Evolutionary conservation across 1,140 invertebrate species (phyloP).

Genomic region (Drosophila ercepeae): DNA sequence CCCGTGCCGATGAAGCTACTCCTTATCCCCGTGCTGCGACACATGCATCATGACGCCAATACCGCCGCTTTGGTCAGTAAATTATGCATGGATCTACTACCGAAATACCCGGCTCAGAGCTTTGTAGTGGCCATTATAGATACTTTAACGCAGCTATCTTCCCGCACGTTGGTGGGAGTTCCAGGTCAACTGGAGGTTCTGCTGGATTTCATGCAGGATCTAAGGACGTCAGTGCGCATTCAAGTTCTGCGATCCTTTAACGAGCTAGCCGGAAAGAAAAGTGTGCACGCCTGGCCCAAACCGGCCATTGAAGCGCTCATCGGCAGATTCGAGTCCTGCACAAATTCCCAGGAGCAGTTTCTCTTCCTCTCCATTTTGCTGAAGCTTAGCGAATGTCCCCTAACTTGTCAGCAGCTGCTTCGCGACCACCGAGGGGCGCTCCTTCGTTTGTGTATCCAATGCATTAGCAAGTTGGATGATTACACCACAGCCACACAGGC

Average conservation of each 20-base stretch:
- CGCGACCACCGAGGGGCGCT: constrained; percentile 84
- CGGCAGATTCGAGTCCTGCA: constrained; percentile 69
- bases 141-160: constrained; percentile 94
- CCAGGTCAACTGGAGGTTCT: constrained; percentile 91
- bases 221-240: constrained; percentile 89
- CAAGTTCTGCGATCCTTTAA: constrained; percentile 90
- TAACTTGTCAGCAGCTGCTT: constrained; percentile 85
- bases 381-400: constrained; percentile 85
- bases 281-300: constrained; percentile 92
- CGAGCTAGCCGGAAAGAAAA: constrained; percentile 89
- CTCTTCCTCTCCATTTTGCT: constrained; percentile 84
- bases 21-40: constrained; percentile 94
- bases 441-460: constrained; percentile 85
- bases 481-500: constrained; percentile 88
- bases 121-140: constrained; percentile 94
- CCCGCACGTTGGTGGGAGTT: constrained; percentile 94
- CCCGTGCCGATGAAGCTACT: constrained; percentile 96
- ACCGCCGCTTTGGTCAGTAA: constrained; percentile 92
- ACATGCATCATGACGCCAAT: constrained; percentile 96
- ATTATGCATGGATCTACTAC: constrained; percentile 92
- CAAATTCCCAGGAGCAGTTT: constrained; percentile 74
- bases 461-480: constrained; percentile 86
- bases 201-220: constrained; percentile 85
- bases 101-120: constrained; percentile 94
- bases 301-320: constrained; percentile 88